phyloP scores from a whole-genome alignment of 2,888 invertebrate genomes.

The Synanthedon myopaeformis region DNA sequence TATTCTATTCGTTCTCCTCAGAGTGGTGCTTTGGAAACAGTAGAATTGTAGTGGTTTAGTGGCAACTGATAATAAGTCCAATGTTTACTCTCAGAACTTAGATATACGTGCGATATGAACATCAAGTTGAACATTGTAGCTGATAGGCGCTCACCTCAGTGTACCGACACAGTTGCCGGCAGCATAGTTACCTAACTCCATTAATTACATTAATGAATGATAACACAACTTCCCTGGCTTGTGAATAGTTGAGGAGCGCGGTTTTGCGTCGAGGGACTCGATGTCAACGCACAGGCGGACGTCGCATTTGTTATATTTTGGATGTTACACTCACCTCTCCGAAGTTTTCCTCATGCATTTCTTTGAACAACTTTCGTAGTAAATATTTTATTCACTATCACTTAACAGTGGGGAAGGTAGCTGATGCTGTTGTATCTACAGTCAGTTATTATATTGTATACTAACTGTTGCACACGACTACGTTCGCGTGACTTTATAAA shows the following conservation, averaged over 20 bases:
- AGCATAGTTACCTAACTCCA: conserved; percentile 49
- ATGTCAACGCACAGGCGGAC: conserved; percentile 1
- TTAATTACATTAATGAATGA: conserved; percentile 57
- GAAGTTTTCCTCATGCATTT: neutral
- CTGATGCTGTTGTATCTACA: too few species aligned
- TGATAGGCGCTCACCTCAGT: neutral
- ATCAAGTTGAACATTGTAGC: neutral
- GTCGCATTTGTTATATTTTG: neutral
- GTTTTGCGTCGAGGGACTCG: conserved; percentile 9
- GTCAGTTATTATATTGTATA: too few species aligned
- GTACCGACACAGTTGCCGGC: neutral
- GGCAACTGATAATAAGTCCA: too few species aligned
- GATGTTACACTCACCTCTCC: neutral
- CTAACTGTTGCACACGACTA: too few species aligned
- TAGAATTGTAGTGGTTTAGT: too few species aligned
- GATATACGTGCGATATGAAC: neutral
- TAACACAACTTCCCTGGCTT: conserved; percentile 29
- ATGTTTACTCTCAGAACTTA: neutral
- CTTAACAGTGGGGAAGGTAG: too few species aligned
- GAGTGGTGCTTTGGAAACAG: too few species aligned
- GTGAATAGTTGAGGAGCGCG: conserved; percentile 33
- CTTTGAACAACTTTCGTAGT: neutral
- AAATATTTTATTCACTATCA: too few species aligned
- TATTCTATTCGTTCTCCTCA: too few species aligned
- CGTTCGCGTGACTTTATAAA: too few species aligned